These are phyloP conservation scores for Microcebus jonahi DNA, from an alignment of 2,113 vertebrate species.

Conservation along the genomic window DNA sequence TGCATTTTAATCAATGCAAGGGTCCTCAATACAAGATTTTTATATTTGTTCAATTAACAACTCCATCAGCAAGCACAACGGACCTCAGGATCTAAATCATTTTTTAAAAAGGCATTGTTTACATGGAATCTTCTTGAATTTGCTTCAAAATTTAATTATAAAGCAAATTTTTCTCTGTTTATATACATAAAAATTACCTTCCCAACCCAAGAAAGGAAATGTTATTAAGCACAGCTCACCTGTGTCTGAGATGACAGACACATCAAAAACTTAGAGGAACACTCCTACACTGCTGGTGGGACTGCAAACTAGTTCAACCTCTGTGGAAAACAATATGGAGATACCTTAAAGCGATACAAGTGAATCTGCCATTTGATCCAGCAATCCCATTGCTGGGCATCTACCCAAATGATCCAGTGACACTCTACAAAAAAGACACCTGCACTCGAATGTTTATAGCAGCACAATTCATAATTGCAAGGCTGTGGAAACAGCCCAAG, in stretches of 20 bases:
- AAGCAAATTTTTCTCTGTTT: constrained; percentile 55
- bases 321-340: too few relatives aligned
- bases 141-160: constrained; percentile 66
- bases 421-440: too few relatives aligned
- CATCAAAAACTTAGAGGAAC: too few relatives aligned
- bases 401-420: too few relatives aligned
- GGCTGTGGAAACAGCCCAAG: too few relatives aligned
- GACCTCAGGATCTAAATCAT: constrained; percentile 40
- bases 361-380: too few relatives aligned
- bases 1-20: constrained; percentile 42
- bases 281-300: too few relatives aligned
- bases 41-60: constrained; percentile 69
- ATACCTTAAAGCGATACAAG: too few relatives aligned
- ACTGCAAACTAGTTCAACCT: too few relatives aligned
- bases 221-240: constrained; percentile 53
- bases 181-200: constrained; percentile 43
- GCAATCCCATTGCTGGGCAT: too few relatives aligned
- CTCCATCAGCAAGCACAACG: constrained; percentile 64
- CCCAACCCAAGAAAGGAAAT: constrained; percentile 46
- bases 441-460: too few relatives aligned
- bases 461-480: too few relatives aligned
- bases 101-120: constrained; percentile 54
- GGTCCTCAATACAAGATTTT: constrained; percentile 26
- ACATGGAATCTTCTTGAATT: constrained; percentile 58
- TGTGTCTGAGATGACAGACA: constrained; percentile 52